Conservation (phyloP, 2,888 invertebrate genomes). For the Morpho achilles region DNA sequence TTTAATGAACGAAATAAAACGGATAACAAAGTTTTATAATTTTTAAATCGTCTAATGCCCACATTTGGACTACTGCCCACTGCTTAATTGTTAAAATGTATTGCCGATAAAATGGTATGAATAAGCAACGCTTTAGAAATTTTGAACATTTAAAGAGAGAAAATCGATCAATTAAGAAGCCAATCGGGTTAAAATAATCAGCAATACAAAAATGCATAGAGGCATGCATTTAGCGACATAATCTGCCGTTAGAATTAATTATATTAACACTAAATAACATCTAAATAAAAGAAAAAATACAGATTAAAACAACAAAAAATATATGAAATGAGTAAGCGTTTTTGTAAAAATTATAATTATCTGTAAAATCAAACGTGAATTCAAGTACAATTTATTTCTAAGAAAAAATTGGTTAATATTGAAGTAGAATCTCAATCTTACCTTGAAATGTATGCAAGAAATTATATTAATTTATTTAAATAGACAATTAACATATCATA, state of each 20-base stretch:
- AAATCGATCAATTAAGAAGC: constrained; percentile 44
- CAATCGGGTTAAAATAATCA: constrained; percentile 59
- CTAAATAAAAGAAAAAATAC: constrained; percentile 14
- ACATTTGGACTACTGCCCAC: constrained; percentile 12
- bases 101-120: constrained; percentile 63
- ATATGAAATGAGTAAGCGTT: constrained; percentile 8
- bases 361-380: background rate
- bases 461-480: too few relatives aligned
- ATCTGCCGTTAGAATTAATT: constrained; percentile 2
- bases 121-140: constrained; percentile 57
- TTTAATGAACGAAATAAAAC: too few relatives aligned
- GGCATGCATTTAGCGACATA: constrained; percentile 36
- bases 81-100: constrained; percentile 49
- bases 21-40: too few relatives aligned
- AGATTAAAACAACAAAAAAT: constrained; percentile 20
- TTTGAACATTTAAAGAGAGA: constrained; percentile 41
- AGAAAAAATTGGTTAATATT: too few relatives aligned
- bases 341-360: background rate
- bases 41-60: constrained; percentile 9
- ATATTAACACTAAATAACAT: constrained; percentile 11
- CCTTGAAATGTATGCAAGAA: too few relatives aligned
- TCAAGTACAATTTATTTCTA: too few relatives aligned
- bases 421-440: too few relatives aligned
- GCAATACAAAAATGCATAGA: constrained; percentile 59
- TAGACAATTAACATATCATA: too few relatives aligned